Evolutionary conservation across 2,888 invertebrate species (phyloP), one percentile per base, ranked within the genome.

Genomic region (Neoascia interrupta): DNA sequence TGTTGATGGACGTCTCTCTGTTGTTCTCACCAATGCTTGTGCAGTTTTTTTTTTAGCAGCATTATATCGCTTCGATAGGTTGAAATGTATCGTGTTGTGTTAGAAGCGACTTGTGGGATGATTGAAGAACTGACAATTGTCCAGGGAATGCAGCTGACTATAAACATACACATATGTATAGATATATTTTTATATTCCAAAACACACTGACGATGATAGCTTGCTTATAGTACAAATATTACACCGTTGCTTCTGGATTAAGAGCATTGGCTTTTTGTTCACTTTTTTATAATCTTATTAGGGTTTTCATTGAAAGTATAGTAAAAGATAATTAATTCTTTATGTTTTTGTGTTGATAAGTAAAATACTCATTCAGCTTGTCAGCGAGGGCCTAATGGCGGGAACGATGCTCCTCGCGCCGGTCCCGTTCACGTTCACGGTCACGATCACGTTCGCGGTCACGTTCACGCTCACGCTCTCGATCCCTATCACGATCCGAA

Each of bases 381-480:
- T 61, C n/a, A n/a, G 18, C 5, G 10, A 3, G 82, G 3, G 8
- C 81, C 84, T 85, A 94, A 88, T 93, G 93, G 85, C 94, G 90
- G 82, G 93, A 93, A 83, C 93, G 91, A 88, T 93, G 93, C 84
- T 93, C 93, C 88, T 90, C 94, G 47, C 92, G 92, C 61, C 92
- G 90, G 84, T 92, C 92, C 51, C 92, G 89, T 80, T 92, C 91
- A 11, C 92, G 89, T 81, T 93, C 93, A 63, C 92, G 90, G 88
- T 93, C 94, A 84, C 90, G 91, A 86, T 90, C 92, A 47, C 92
- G 90, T 83, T 91, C 91, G 76, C 93, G 90, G 83, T 93, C 92
- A 13, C 92, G 90, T 81, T 92, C 92, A 34, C 92, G 89, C 70
- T 92, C 92, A 15, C 92, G 89, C 81, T 92, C 92, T 39, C 91